phyloP scores from a whole-genome alignment of 2,888 invertebrate species.

The Hyles lineata region DNA sequence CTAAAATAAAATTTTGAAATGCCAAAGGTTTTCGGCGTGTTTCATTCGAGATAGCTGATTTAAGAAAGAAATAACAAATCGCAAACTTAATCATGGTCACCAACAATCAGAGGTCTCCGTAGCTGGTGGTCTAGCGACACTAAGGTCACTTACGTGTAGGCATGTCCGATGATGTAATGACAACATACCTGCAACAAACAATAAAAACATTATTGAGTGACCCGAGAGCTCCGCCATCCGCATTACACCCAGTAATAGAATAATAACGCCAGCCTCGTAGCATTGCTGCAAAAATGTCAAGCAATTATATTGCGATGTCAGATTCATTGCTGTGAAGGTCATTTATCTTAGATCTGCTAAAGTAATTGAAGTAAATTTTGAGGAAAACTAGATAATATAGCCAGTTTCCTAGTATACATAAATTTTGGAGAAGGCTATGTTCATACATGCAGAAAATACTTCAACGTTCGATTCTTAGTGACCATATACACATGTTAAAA shows the following conservation, averaged over 20 bases:
- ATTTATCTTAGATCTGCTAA: slow-evolving; percentile 24
- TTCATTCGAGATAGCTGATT: too few species aligned
- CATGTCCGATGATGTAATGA: slow-evolving; percentile 49
- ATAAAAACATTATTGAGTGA: slow-evolving; percentile 51
- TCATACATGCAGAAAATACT: neutral
- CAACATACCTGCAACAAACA: slow-evolving; percentile 40
- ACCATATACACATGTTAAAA: too few species aligned
- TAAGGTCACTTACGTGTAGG: slow-evolving; percentile 29
- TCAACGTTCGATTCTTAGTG: too few species aligned
- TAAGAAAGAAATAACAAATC: neutral
- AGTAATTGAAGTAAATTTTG: neutral
- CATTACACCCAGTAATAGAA: slow-evolving; percentile 49
- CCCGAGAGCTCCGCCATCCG: slow-evolving; percentile 45
- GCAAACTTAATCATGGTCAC: neutral
- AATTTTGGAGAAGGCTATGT: neutral
- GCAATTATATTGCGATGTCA: slow-evolving; percentile 48
- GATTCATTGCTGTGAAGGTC: slow-evolving; percentile 37
- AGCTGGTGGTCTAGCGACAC: neutral
- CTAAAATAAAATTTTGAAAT: neutral
- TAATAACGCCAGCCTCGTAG: slow-evolving; percentile 58
- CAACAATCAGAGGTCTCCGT: neutral
- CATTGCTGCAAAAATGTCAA: slow-evolving; percentile 44
- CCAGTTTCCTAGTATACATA: neutral
- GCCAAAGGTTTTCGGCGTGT: neutral
- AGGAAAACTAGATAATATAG: neutral